Percentiles rank a stretch among this genome's conserved stretches.
Evolutionary conservation across 2,113 vertebrate genomes (phyloP).

Genomic region (Ahaetulla prasina): DNA sequence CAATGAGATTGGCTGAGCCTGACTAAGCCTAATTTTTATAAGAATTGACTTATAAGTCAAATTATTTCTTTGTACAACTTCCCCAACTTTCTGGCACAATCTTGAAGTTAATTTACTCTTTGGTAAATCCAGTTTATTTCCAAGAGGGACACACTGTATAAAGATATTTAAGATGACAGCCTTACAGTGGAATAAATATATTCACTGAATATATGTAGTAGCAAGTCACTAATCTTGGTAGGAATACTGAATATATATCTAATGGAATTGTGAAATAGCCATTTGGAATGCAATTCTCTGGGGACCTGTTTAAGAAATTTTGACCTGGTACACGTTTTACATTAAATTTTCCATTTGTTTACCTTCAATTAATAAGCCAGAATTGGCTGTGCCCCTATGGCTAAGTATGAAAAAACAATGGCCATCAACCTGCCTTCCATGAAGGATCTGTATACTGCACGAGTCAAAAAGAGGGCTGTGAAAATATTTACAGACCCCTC

Average conservation of each 20-base stretch:
- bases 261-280: not conserved
- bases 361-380: not conserved
- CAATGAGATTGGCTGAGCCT: no score
- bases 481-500: no score
- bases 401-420: no score
- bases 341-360: not conserved
- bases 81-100: not conserved
- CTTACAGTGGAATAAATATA: not conserved
- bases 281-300: not conserved
- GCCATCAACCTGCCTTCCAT: no score
- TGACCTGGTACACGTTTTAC: not conserved
- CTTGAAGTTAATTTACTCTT: not conserved
- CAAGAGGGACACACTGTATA: not conserved
- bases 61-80: not conserved
- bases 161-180: not conserved
- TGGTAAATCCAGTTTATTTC: not conserved
- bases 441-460: no score
- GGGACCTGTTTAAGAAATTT: not conserved
- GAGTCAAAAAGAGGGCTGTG: no score
- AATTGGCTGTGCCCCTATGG: not conserved
- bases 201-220: not conserved
- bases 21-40: no score
- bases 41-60: not conserved
- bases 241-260: not conserved
- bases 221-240: not conserved